Conservation (phyloP, 2,113 vertebrate genomes). For the Papio anubis region DNA sequence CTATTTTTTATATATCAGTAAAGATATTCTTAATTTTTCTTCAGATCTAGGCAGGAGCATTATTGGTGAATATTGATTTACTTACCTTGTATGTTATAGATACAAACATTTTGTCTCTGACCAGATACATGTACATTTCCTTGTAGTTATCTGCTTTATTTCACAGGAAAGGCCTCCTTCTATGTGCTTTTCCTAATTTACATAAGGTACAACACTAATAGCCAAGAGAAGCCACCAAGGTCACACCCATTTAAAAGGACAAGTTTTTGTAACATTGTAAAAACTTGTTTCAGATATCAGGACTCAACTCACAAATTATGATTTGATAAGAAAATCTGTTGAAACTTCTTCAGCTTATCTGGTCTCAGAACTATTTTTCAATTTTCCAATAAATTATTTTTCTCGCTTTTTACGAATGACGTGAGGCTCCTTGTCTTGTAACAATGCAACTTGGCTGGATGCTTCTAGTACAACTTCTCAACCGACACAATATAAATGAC, state of each 20-base stretch:
- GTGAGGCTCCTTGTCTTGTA: background rate
- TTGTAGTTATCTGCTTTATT: background rate
- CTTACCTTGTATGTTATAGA: background rate
- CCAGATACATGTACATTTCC: background rate
- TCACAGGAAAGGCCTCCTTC: background rate
- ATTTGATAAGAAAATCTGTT: background rate
- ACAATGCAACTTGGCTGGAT: background rate
- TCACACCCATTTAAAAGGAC: background rate
- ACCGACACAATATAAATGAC: background rate
- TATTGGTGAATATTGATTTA: background rate
- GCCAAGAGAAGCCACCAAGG: background rate
- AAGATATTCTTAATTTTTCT: background rate
- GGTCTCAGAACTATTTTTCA: background rate
- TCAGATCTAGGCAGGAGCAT: constrained; percentile 13
- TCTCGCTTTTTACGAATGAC: background rate
- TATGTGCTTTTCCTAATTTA: background rate
- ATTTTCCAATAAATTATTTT: background rate
- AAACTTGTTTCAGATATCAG: background rate
- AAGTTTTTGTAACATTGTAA: background rate
- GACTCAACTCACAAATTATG: background rate
- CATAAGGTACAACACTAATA: background rate
- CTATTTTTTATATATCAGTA: constrained; percentile 22
- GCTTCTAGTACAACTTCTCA: background rate
- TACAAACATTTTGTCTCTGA: background rate
- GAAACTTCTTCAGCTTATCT: background rate